phyloP scores from a whole-genome alignment of 1,140 invertebrate genomes.

The Aplysia californica region DNA sequence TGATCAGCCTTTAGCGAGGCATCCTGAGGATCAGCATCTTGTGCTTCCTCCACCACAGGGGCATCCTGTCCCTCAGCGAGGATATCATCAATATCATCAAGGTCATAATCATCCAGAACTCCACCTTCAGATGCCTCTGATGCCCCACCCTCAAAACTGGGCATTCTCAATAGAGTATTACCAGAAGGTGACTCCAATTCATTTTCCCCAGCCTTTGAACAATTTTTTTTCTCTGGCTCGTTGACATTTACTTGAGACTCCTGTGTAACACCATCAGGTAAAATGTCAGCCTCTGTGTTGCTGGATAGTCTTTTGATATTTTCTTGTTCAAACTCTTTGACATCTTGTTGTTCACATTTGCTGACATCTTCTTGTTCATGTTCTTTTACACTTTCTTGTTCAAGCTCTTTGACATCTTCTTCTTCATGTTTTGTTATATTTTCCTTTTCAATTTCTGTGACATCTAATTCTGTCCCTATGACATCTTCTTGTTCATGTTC shows the following conservation, averaged over 20 bases:
- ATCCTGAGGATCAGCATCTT: no score
- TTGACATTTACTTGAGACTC: no score
- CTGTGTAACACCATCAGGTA: no score
- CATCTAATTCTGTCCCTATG: not conserved
- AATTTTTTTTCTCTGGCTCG: no score
- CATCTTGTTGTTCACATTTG: not conserved
- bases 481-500: not conserved
- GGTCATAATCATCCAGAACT: constrained; percentile 32
- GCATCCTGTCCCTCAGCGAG: no score
- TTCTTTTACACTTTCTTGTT: not conserved
- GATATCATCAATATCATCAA: constrained; percentile 46
- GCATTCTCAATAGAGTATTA: not conserved
- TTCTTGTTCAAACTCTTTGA: not conserved
- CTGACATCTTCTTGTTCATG: not conserved
- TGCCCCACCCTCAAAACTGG: not conserved
- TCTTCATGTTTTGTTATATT: constrained; percentile 6
- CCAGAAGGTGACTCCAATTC: no score
- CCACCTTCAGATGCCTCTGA: constrained; percentile 29
- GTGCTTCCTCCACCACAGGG: no score
- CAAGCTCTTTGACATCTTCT: constrained; percentile 4
- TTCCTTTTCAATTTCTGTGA: not conserved
- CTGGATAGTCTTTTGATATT: not conserved
- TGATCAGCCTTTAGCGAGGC: no score
- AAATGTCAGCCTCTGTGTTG: no score
- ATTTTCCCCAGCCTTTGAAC: no score